Evolutionary conservation across 2,113 vertebrate species (phyloP).

Genomic region (Psittacus erithacus): DNA sequence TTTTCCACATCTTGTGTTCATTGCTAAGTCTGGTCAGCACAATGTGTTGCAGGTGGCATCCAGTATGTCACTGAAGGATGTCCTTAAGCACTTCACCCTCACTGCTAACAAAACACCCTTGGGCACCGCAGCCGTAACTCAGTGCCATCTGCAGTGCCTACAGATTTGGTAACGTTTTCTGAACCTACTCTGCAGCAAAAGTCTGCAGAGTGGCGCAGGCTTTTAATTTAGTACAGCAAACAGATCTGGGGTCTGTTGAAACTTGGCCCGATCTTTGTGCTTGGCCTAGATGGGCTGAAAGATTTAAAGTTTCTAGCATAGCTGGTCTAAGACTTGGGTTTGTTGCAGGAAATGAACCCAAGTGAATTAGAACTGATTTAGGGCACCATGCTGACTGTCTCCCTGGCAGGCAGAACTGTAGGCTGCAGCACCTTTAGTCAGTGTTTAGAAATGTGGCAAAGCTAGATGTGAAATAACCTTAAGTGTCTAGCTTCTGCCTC

Average conservation of each 20-base stretch:
- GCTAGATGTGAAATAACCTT: not conserved
- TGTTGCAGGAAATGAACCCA: not conserved
- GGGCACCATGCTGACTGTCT: not conserved
- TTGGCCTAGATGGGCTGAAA: not conserved
- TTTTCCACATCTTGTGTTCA: not conserved
- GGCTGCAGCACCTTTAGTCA: not conserved
- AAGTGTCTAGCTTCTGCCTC: not conserved
- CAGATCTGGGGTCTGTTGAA: not conserved
- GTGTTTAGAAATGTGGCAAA: not conserved
- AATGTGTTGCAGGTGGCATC: not conserved
- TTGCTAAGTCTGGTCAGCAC: not conserved
- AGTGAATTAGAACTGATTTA: not conserved
- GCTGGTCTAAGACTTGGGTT: not conserved
- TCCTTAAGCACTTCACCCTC: not conserved
- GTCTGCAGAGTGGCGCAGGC: not conserved
- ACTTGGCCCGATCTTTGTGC: not conserved
- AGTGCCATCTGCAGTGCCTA: not conserved
- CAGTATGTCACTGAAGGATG: not conserved
- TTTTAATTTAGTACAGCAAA: not conserved
- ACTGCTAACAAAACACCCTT: not conserved
- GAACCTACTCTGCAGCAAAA: not conserved
- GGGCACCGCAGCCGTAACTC: not conserved
- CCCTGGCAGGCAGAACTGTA: not conserved
- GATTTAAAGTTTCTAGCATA: not conserved
- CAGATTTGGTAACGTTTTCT: conserved; percentile 62